Percentiles rank a stretch among this genome's conserved stretches.
Evolutionary conservation across 2,888 invertebrate species (phyloP).

Genomic region (Agrochola lota): DNA sequence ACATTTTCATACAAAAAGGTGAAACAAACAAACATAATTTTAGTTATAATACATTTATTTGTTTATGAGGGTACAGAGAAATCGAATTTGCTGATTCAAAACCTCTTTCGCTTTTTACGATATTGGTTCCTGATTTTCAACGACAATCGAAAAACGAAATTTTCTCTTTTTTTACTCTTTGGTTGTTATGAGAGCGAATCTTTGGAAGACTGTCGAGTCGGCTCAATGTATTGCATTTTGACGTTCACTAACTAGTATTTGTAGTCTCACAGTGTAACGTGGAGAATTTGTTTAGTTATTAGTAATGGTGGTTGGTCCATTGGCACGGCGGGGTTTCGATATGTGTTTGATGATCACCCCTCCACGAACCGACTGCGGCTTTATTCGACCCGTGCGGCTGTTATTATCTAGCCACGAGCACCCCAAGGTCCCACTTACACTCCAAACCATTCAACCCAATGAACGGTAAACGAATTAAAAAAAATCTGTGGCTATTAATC

Average conservation of each 20-base stretch:
- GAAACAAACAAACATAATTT: slow-evolving; percentile 5
- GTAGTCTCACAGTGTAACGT: slow-evolving; percentile 52
- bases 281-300: slow-evolving; percentile 11
- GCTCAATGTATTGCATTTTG: slow-evolving; percentile 65
- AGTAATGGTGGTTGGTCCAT: not conserved
- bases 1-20: not conserved
- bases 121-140: slow-evolving; percentile 23
- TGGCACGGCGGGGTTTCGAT: too few relatives aligned
- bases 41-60: slow-evolving; percentile 13
- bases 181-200: slow-evolving; percentile 31
- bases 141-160: slow-evolving; percentile 28
- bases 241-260: slow-evolving; percentile 40
- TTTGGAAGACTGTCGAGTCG: slow-evolving; percentile 24
- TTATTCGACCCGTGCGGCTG: too few relatives aligned
- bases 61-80: slow-evolving; percentile 29
- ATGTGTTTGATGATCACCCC: too few relatives aligned
- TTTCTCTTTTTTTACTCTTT: slow-evolving; percentile 27
- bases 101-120: not conserved
- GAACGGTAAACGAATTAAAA: too few relatives aligned
- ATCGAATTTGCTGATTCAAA: slow-evolving; percentile 6
- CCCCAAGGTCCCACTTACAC: too few relatives aligned
- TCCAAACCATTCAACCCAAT: too few relatives aligned
- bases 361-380: too few relatives aligned
- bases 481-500: too few relatives aligned
- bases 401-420: too few relatives aligned